These are phyloP conservation scores for Sphecodes monilicornis DNA, from an alignment of 2,888 invertebrate genomes.

Conservation along the genomic window DNA sequence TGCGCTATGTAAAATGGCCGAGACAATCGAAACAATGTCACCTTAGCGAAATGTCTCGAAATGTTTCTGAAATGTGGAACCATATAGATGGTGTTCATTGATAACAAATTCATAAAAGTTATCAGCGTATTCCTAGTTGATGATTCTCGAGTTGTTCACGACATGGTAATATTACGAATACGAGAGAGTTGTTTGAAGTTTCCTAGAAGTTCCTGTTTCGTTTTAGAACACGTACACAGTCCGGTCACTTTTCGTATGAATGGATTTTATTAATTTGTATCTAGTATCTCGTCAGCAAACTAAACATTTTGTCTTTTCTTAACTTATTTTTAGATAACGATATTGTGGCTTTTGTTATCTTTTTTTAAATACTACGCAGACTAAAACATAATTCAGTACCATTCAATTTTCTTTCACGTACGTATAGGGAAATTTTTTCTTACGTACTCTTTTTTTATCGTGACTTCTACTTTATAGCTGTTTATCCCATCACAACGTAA, in stretches of 20 bases:
- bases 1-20: constrained; percentile 77
- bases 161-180: constrained; percentile 18
- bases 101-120: constrained; percentile 33
- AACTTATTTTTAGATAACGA: neutral
- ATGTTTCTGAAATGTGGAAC: constrained; percentile 29
- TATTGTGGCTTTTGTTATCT: neutral
- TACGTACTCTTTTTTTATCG: neutral
- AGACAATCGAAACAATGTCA: constrained; percentile 71
- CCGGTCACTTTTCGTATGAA: neutral
- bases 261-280: neutral
- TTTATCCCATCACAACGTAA: constrained; percentile 48
- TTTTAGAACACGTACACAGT: constrained; percentile 18
- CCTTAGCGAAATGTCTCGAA: constrained; percentile 43
- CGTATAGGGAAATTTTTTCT: constrained; percentile 3
- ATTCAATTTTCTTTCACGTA: neutral
- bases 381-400: neutral
- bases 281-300: neutral
- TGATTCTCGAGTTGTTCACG: constrained; percentile 24
- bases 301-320: neutral
- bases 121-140: constrained; percentile 21
- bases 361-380: neutral
- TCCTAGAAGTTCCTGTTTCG: constrained; percentile 36
- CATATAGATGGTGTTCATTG: constrained; percentile 7
- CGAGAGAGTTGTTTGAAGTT: constrained; percentile 19
- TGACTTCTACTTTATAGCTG: constrained; percentile 4